Evolutionary conservation across 2,797 vertebrate genomes (phyloP).

Genomic region (Tamandua tetradactyla): DNA sequence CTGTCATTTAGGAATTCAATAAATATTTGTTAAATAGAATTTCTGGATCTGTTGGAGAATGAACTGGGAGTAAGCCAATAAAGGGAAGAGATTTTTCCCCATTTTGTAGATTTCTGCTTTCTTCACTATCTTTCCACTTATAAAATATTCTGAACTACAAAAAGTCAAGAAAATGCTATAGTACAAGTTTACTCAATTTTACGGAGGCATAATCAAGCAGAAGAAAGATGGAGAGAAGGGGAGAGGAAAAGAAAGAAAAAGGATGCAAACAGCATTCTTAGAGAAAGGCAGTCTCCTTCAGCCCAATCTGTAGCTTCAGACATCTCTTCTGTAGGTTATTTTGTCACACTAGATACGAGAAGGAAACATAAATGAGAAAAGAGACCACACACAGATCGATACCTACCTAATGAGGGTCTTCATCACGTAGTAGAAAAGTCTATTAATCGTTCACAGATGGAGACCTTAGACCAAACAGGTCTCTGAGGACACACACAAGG

Average conservation of each 20-base stretch:
- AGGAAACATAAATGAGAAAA: not conserved
- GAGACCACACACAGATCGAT: not conserved
- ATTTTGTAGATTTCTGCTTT: conserved; percentile 4
- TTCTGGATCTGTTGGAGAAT: not conserved
- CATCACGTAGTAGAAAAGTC: not conserved
- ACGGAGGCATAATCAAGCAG: not conserved
- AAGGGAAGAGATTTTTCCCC: not conserved
- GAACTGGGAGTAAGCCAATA: not conserved
- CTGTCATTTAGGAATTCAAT: not conserved
- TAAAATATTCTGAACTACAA: not conserved
- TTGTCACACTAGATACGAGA: not conserved
- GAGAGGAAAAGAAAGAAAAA: not conserved
- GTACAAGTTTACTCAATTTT: not conserved
- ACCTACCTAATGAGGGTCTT: not conserved
- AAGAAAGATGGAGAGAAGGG: no score
- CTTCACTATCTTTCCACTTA: not conserved
- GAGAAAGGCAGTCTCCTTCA: not conserved
- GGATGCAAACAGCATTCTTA: not conserved
- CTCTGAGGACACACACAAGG: not conserved
- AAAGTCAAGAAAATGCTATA: not conserved
- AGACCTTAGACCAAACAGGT: not conserved
- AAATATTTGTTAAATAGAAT: not conserved
- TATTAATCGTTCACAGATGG: not conserved
- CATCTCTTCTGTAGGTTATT: not conserved
- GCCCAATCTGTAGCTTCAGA: not conserved